Percentiles rank a stretch among this genome's conserved stretches.
Conservation (phyloP, 2,888 invertebrate species). For the Formica aserva region DNA sequence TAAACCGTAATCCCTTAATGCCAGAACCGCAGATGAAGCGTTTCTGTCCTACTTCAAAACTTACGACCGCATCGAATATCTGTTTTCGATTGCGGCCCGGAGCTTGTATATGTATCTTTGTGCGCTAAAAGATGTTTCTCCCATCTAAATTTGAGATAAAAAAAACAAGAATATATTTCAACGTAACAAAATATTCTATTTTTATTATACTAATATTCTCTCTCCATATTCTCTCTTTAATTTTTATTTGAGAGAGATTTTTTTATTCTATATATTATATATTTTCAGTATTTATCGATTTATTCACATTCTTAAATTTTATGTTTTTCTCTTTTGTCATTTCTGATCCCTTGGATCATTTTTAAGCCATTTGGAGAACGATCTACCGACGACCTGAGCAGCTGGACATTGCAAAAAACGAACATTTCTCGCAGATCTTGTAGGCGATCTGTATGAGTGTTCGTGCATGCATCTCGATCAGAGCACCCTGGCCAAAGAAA, state of each 20-base stretch:
- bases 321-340: background rate
- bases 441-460: slow-evolving; percentile 44
- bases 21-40: slow-evolving; percentile 14
- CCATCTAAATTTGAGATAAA: background rate
- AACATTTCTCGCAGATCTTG: slow-evolving; percentile 25
- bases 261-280: background rate
- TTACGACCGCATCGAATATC: slow-evolving; percentile 24
- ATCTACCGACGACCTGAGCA: slow-evolving; percentile 5
- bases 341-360: background rate
- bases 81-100: slow-evolving; percentile 39
- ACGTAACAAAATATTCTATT: background rate
- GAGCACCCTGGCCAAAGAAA: slow-evolving; percentile 11
- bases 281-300: background rate
- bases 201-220: background rate
- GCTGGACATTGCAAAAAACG: background rate
- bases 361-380: background rate
- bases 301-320: background rate
- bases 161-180: background rate
- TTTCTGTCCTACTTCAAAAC: slow-evolving; percentile 12
- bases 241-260: background rate
- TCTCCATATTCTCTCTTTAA: background rate
- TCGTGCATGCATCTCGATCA: slow-evolving; percentile 29
- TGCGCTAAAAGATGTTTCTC: background rate
- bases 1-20: slow-evolving; percentile 48
- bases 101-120: slow-evolving; percentile 22